Conservation (phyloP, 2,888 invertebrate genomes). For the Lumbricus terrestris region DNA sequence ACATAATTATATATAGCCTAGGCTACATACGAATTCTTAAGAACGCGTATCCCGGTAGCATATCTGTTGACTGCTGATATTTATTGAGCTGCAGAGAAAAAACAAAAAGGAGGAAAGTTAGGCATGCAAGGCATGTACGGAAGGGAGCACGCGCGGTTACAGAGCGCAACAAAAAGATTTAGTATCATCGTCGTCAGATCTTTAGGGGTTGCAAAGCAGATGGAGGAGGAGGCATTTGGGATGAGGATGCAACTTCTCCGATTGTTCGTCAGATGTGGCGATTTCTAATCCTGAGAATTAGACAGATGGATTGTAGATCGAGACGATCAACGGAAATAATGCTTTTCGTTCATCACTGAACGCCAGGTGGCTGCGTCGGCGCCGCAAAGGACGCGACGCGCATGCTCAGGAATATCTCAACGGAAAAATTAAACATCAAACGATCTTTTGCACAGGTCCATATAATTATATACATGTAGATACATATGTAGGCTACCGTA, state of each 20-base stretch:
- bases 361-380: neutral
- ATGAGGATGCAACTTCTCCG: neutral
- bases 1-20: neutral
- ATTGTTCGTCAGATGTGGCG: neutral
- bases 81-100: too few species aligned
- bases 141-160: neutral
- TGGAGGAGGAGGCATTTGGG: too few species aligned
- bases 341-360: neutral
- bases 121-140: neutral
- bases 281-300: neutral
- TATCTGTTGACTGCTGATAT: neutral
- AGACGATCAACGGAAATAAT: neutral
- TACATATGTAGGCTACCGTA: neutral
- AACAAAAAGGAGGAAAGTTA: neutral
- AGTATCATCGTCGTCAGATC: neutral
- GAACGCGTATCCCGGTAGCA: too few species aligned
- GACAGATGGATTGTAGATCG: neutral
- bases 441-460: neutral
- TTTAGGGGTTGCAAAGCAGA: neutral
- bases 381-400: neutral
- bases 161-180: neutral
- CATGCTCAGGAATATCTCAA: neutral
- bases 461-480: neutral
- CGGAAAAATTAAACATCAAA: neutral
- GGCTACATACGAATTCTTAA: too few species aligned